Percentiles rank a stretch among this genome's conserved stretches.
phyloP scores from a whole-genome alignment of 1,140 invertebrate genomes.

The Macrocentrus cingulum region DNA sequence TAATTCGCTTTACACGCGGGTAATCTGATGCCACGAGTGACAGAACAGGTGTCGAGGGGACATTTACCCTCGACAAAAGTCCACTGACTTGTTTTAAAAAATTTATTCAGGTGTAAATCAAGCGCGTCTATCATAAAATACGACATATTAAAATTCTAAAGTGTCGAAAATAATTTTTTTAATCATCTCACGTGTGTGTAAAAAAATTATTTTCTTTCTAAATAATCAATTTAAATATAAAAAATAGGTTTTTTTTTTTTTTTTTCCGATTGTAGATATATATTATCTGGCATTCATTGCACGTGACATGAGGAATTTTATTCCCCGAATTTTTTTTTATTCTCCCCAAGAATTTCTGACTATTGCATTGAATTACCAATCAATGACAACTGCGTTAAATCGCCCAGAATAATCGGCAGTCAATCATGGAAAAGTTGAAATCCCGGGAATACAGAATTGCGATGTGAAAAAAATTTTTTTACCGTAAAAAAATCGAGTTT shows the following conservation, averaged over 20 bases:
- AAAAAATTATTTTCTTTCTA: too few relatives aligned
- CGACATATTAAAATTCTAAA: too few relatives aligned
- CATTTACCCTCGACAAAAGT: slow-evolving; percentile 9
- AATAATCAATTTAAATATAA: too few relatives aligned
- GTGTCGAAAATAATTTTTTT: too few relatives aligned
- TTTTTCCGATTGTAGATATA: too few relatives aligned
- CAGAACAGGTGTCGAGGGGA: slow-evolving; percentile 11
- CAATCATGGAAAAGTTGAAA: too few relatives aligned
- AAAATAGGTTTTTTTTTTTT: too few relatives aligned
- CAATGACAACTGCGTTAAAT: slow-evolving; percentile 41
- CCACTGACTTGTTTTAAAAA: slow-evolving; percentile 15
- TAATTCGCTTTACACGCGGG: slow-evolving; percentile 35
- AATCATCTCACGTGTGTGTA: too few relatives aligned
- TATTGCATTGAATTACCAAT: slow-evolving; percentile 42
- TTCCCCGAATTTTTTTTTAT: slow-evolving; percentile 21
- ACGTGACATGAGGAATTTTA: slow-evolving; percentile 16
- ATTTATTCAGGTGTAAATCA: background rate
- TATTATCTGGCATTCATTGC: slow-evolving; percentile 12
- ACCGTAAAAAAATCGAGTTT: too few relatives aligned
- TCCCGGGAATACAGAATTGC: too few relatives aligned
- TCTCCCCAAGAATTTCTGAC: slow-evolving; percentile 18
- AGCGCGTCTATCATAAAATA: too few relatives aligned
- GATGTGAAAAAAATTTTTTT: too few relatives aligned
- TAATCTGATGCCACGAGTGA: slow-evolving; percentile 15
- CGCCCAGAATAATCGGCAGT: slow-evolving; percentile 36